Evolutionary conservation across 2,888 invertebrate genomes (phyloP).

Genomic region (Drosophila antonietae): DNA sequence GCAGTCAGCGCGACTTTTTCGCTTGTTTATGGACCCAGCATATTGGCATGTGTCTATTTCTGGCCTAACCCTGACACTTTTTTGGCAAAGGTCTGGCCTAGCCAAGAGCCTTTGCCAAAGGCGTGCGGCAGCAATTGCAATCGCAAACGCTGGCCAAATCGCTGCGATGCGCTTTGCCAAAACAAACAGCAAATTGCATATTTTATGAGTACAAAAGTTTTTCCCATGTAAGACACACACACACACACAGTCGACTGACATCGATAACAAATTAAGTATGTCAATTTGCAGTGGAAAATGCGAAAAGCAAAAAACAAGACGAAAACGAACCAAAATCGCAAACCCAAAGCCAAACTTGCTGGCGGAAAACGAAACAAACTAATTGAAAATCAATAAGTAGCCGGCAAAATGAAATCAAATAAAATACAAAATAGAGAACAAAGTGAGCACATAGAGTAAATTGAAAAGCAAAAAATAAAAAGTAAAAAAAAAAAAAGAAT

Average conservation of each 20-base stretch:
- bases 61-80: slow-evolving; percentile 74
- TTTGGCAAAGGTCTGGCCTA: slow-evolving; percentile 60
- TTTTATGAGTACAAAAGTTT: slow-evolving; percentile 71
- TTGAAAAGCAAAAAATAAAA: slow-evolving; percentile 49
- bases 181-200: slow-evolving; percentile 70
- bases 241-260: slow-evolving; percentile 24
- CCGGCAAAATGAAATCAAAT: slow-evolving; percentile 26
- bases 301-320: slow-evolving; percentile 24
- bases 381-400: slow-evolving; percentile 77
- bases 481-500: no score
- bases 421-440: slow-evolving; percentile 17
- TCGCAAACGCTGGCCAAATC: slow-evolving; percentile 63
- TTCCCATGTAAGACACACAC: slow-evolving; percentile 53
- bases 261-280: slow-evolving; percentile 75
- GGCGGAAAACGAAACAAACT: slow-evolving; percentile 61
- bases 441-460: slow-evolving; percentile 27
- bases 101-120: slow-evolving; percentile 56
- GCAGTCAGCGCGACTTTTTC: slow-evolving; percentile 26
- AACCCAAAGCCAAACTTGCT: slow-evolving; percentile 46
- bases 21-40: slow-evolving; percentile 60
- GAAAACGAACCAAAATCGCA: slow-evolving; percentile 43
- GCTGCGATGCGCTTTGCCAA: slow-evolving; percentile 62
- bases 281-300: slow-evolving; percentile 66
- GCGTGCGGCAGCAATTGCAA: slow-evolving; percentile 56
- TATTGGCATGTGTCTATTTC: slow-evolving; percentile 75